A percentile compares a stretch with the other conserved stretches of the same genome.
phyloP scores from a whole-genome alignment of 2,113 vertebrate genomes.

The Galeopterus variegatus region DNA sequence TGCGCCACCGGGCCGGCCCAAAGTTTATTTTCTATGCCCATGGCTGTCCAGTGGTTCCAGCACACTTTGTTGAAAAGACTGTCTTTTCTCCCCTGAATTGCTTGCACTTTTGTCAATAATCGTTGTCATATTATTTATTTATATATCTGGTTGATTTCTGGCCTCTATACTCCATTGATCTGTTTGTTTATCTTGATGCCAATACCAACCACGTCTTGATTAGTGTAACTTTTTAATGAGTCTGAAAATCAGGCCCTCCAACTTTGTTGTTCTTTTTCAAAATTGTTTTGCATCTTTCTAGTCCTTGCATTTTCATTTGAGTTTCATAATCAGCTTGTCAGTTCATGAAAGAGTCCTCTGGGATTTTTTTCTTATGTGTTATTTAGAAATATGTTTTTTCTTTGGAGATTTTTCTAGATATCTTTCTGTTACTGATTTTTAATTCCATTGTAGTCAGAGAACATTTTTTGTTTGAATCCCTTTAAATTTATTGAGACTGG shows the following conservation, averaged over 20 bases:
- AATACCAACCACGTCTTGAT: not conserved
- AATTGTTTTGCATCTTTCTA: not conserved
- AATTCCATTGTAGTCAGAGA: not conserved
- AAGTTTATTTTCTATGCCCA: not conserved
- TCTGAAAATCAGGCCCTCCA: not conserved
- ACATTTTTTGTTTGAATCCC: slow-evolving; percentile 17
- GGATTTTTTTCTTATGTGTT: not conserved
- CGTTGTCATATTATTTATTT: not conserved
- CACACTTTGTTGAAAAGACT: not conserved
- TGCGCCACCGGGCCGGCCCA: too few species aligned
- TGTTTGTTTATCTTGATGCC: not conserved
- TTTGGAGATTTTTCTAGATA: not conserved
- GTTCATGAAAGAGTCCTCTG: not conserved
- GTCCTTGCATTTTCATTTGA: not conserved
- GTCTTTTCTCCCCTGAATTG: not conserved
- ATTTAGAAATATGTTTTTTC: not conserved
- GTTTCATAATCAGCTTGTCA: not conserved
- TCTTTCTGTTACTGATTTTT: not conserved
- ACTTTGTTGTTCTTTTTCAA: not conserved
- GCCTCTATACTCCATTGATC: not conserved
- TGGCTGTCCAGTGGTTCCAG: not conserved
- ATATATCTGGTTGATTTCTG: not conserved
- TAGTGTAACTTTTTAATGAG: not conserved
- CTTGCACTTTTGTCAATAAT: not conserved
- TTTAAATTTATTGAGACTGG: not conserved